Evolutionary conservation across 2,113 vertebrate genomes (phyloP).

Genomic region (Podarcis cretensis): DNA sequence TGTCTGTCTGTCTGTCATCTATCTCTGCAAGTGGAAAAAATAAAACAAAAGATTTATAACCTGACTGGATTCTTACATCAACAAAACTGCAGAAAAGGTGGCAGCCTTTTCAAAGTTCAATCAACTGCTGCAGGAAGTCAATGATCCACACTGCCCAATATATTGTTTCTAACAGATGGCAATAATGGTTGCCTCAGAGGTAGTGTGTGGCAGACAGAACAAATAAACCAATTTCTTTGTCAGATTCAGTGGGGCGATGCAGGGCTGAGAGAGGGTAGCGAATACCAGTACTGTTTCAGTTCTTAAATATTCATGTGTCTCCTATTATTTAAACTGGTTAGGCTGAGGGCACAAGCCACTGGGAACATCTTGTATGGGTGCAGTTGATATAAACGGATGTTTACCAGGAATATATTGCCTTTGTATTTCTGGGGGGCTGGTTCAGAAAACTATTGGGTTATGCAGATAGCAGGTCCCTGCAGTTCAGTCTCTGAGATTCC

Average conservation of each 20-base stretch:
- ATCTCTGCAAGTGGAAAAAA: not conserved
- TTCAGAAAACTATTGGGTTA: not conserved
- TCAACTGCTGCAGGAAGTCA: not conserved
- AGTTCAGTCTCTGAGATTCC: too few relatives aligned
- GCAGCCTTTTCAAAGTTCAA: not conserved
- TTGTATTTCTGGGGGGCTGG: not conserved
- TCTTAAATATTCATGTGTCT: not conserved
- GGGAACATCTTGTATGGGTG: not conserved
- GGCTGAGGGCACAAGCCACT: not conserved
- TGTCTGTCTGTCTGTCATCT: too few relatives aligned
- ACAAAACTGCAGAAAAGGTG: not conserved
- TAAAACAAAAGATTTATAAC: not conserved
- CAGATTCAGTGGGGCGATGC: not conserved
- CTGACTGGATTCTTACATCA: not conserved
- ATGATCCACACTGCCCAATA: not conserved
- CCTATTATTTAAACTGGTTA: not conserved
- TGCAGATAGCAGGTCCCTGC: not conserved
- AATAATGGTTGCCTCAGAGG: not conserved
- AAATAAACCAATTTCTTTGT: not conserved
- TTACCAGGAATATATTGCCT: not conserved
- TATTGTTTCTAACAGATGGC: not conserved
- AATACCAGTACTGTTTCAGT: too few relatives aligned
- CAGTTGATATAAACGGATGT: not conserved
- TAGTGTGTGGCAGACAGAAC: not conserved
- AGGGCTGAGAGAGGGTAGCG: not conserved